Evolutionary conservation across 2,888 invertebrate species (phyloP), one percentile per base, ranked within the genome.

Genomic region (Caenorhabditis panamensis): DNA sequence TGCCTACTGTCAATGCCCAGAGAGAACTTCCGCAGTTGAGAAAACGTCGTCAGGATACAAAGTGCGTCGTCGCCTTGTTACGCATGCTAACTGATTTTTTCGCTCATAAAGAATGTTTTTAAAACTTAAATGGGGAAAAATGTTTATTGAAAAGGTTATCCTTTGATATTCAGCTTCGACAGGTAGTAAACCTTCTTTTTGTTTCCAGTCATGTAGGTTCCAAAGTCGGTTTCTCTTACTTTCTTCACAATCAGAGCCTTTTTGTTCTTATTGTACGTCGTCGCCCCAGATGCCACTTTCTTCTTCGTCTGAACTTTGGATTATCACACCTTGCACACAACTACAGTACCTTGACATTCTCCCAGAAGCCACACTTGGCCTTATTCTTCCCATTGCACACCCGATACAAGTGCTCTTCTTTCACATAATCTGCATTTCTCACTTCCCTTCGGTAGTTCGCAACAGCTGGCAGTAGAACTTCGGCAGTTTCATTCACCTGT

Each of bases 1-100:
- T 18, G 77, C 67, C 8, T 81, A 81, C 53, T 81, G 81, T 59
- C 76, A 63, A 24, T 81, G 81, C 56, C 81, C 81, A 9, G 77
- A 76, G 18, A 67, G 81, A 53, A 63, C 56, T 2, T 58, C 81
- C 16, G 49, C 67, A 16, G 63, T 63, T 22, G 77, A 77, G 16
- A 62, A 72, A 28, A 58, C 72, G n/a, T 5, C 76, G 0, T 16
- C 44, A 1, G 69, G 81, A 18, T 81, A 81, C 62, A 81, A 77
- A 59, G 77, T 81, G 11, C 66, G 61, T 8, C 66, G 77, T 11
- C 66, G 81, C 9, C 62, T 79, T 0, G 75, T 75, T 59, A 66
- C 54, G 61, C 75, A 72, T 56, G 71, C 76, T n/a, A n/a, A n/a
- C n/a, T n/a, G n/a, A n/a, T n/a, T n/a, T n/a, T n/a, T n/a, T n/a